Evolutionary conservation across 2,113 vertebrate species (phyloP).

Genomic region (Cathartes aura): DNA sequence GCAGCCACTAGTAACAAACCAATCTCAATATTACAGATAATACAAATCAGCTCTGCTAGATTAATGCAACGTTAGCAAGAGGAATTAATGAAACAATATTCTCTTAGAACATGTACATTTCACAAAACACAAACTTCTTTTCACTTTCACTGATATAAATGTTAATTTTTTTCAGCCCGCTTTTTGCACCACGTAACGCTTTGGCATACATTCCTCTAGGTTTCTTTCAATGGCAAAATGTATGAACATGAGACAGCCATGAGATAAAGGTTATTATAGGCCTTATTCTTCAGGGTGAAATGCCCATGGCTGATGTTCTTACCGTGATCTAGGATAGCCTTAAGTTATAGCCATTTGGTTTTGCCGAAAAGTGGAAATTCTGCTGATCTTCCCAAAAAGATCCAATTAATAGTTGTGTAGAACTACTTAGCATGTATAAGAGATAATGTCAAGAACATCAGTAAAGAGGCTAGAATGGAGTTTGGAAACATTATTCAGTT

Average conservation of each 20-base stretch:
- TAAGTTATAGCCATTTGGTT: background rate
- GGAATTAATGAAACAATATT: background rate
- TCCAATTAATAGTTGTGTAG: background rate
- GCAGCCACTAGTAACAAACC: background rate
- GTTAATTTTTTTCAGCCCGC: background rate
- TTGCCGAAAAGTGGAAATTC: background rate
- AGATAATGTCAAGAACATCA: background rate
- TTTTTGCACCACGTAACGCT: background rate
- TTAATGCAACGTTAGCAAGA: background rate
- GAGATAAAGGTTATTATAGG: background rate
- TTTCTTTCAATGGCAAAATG: background rate
- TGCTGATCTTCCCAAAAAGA: background rate
- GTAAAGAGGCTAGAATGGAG: background rate
- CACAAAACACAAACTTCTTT: background rate
- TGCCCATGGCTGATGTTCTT: background rate
- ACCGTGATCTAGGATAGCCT: background rate
- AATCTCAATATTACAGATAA: background rate
- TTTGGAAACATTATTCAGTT: background rate
- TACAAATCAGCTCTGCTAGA: background rate
- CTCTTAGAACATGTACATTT: background rate
- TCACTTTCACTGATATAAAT: accelerated
- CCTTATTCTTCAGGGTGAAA: background rate
- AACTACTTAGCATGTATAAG: background rate
- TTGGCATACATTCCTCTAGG: background rate
- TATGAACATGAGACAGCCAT: accelerated